Conservation (phyloP, 1,140 invertebrate species). For the Lamellibrachia luymesi region DNA sequence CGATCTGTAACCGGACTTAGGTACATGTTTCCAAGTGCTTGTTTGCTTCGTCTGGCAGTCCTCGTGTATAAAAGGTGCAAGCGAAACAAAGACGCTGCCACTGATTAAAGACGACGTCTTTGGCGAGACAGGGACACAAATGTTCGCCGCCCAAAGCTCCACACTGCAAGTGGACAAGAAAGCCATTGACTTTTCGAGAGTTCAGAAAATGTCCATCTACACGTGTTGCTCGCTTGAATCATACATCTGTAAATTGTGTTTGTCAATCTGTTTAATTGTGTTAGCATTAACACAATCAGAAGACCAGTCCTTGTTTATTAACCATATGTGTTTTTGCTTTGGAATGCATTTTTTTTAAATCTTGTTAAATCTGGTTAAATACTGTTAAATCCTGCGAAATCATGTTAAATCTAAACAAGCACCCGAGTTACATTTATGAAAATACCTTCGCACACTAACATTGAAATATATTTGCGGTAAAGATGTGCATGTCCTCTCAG, state of each 20-base stretch:
- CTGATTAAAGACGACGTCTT: neutral
- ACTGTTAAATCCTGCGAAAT: neutral
- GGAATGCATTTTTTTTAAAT: too few relatives aligned
- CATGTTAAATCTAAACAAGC: too few relatives aligned
- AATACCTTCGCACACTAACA: too few relatives aligned
- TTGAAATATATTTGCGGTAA: neutral
- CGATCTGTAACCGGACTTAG: neutral
- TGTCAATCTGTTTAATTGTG: neutral
- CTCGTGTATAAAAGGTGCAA: neutral
- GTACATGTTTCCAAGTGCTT: neutral
- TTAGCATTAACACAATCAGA: neutral
- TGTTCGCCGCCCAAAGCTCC: neutral
- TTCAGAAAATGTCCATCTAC: neutral
- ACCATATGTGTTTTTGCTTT: too few relatives aligned
- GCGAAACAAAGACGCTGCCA: neutral
- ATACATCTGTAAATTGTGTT: neutral
- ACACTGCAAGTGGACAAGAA: neutral
- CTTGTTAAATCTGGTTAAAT: neutral
- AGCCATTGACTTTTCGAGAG: neutral
- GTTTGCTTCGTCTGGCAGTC: neutral
- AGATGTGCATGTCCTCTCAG: neutral
- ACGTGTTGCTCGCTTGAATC: neutral
- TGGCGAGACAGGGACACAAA: neutral
- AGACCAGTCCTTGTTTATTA: neutral
- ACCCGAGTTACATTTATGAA: too few relatives aligned